Percentiles rank a stretch among this genome's conserved stretches.
phyloP scores from a whole-genome alignment of 2,888 invertebrate species.

The Halictus ligatus region DNA sequence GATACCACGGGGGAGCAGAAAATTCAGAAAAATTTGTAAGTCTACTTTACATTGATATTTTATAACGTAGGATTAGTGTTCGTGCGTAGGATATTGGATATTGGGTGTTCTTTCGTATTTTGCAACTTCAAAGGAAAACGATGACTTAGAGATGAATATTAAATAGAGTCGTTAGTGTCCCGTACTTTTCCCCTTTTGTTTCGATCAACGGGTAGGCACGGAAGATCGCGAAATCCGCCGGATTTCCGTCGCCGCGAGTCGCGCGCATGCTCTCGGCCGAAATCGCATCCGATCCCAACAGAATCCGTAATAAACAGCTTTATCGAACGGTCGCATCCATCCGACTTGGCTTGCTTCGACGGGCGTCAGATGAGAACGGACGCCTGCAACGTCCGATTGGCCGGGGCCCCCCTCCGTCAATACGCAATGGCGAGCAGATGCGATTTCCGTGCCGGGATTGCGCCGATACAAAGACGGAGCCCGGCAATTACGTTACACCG shows the following conservation, averaged over 20 bases:
- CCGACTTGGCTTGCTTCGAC: background rate
- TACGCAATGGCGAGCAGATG: background rate
- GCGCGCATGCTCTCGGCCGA: background rate
- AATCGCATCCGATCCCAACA: background rate
- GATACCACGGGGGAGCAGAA: too few relatives aligned
- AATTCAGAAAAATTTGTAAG: too few relatives aligned
- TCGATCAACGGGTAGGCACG: background rate
- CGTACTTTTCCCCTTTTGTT: background rate
- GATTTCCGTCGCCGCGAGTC: background rate
- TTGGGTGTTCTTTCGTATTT: too few relatives aligned
- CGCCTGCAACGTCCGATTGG: background rate
- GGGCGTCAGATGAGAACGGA: background rate
- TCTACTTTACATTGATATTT: too few relatives aligned
- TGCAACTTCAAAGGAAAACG: too few relatives aligned
- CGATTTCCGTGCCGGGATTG: background rate
- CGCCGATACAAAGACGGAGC: background rate
- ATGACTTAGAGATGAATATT: too few relatives aligned
- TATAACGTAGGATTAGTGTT: too few relatives aligned
- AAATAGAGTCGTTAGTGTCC: too few relatives aligned
- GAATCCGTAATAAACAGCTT: conserved; percentile 1
- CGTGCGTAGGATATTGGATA: too few relatives aligned
- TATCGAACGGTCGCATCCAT: background rate
- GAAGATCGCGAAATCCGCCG: background rate
- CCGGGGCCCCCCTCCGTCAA: background rate
- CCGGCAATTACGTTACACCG: background rate